Evolutionary conservation across 2,797 vertebrate genomes (phyloP).

Genomic region (Siniperca undulata): DNA sequence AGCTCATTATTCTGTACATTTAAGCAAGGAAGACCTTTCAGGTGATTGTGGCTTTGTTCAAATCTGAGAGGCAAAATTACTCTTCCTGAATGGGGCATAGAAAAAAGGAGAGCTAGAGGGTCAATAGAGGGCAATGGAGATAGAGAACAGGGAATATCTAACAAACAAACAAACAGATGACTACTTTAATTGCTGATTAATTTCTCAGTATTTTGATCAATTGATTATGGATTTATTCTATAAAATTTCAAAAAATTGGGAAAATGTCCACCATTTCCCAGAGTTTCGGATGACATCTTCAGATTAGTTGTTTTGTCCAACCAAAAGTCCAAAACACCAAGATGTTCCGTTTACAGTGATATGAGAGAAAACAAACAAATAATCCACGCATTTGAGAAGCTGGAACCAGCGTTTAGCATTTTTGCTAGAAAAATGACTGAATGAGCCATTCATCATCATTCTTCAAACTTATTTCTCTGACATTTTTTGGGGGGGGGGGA

Average conservation of each 20-base stretch:
- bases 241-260: neutral
- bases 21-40: conserved; percentile 48
- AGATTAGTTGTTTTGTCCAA: neutral
- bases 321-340: neutral
- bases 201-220: neutral
- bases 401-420: neutral
- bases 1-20: conserved; percentile 55
- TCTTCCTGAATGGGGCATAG: conserved; percentile 34
- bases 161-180: conserved; percentile 17
- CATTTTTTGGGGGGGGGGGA: neutral
- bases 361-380: neutral
- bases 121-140: conserved; percentile 13
- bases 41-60: conserved; percentile 54
- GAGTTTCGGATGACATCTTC: neutral
- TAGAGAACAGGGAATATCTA: conserved; percentile 22
- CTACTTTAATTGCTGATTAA: neutral
- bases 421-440: neutral
- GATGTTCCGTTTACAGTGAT: neutral
- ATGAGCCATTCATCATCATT: neutral
- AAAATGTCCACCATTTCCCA: neutral
- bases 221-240: neutral
- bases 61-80: conserved; percentile 34
- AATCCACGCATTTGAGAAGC: neutral
- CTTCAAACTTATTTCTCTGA: neutral
- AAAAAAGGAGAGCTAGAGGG: conserved; percentile 6